Percentiles rank a stretch among this genome's conserved stretches.
Evolutionary conservation across 64 coral and sea anemone species (phyloP).

Genomic region (Porites lutea): DNA sequence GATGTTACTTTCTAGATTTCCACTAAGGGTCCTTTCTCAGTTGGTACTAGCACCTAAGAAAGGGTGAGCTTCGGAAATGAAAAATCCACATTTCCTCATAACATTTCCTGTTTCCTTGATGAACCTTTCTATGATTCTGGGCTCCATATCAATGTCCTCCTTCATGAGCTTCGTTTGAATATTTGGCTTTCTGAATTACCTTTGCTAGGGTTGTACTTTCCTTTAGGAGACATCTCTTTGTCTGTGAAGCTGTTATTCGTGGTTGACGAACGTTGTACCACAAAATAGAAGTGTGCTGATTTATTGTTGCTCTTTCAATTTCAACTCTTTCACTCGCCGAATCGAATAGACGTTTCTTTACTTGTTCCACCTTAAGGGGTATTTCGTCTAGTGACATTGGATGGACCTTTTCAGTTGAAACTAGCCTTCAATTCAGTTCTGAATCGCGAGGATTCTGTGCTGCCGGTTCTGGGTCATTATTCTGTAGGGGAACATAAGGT

Average conservation of each 20-base stretch:
- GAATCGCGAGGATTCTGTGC: not conserved
- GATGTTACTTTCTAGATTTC: conserved; percentile 73
- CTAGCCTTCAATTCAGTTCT: conserved; percentile 36
- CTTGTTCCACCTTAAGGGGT: conserved; percentile 20
- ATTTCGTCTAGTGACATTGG: conserved; percentile 71
- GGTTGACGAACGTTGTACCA: conserved; percentile 52
- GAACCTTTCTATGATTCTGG: conserved; percentile 48
- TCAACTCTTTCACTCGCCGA: conserved; percentile 44
- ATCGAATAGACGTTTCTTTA: conserved; percentile 41
- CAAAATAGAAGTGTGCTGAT: conserved; percentile 38
- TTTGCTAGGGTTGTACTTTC: conserved; percentile 66
- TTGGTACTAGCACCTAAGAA: conserved; percentile 77
- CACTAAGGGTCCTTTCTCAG: conserved; percentile 25
- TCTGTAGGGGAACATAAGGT: conserved; percentile 47
- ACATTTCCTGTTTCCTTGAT: conserved; percentile 45
- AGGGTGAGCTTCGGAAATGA: conserved; percentile 58
- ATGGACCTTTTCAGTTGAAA: conserved; percentile 44
- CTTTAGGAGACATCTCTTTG: conserved; percentile 55
- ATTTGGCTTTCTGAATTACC: conserved; percentile 36
- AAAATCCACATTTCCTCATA: conserved; percentile 53
- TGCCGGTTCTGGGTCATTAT: not conserved
- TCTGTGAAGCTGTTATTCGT: conserved; percentile 82
- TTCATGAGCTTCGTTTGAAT: conserved; percentile 64
- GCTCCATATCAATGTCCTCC: conserved; percentile 72
- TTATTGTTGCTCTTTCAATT: conserved; percentile 55